These are phyloP conservation scores for Chlamydotis undulata DNA, from an alignment of 2,113 vertebrate genomes.

Conservation along the genomic window DNA sequence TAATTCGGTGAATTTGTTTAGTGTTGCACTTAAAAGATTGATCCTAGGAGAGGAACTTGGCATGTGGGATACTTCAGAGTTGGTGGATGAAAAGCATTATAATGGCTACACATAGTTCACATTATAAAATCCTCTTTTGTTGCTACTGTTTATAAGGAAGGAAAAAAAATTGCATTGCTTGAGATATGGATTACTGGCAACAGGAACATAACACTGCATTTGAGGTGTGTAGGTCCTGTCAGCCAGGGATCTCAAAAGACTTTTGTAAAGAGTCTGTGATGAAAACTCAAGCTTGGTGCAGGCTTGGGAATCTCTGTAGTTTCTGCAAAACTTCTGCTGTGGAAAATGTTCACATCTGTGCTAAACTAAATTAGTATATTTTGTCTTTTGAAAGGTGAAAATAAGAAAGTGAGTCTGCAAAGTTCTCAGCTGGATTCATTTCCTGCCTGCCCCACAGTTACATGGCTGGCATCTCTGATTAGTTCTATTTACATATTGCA, in stretches of 20 bases:
- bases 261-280: neutral
- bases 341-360: neutral
- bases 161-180: neutral
- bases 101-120: neutral
- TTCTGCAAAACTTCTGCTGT: neutral
- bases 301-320: neutral
- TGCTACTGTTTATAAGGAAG: neutral
- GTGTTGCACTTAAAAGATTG: neutral
- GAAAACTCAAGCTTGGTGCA: neutral
- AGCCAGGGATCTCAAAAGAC: neutral
- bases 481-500: neutral
- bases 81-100: neutral
- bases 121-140: neutral
- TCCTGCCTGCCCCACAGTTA: neutral
- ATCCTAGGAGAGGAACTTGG: neutral
- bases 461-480: neutral
- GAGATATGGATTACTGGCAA: neutral
- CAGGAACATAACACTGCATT: neutral
- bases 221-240: neutral
- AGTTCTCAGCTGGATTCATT: conserved; percentile 1
- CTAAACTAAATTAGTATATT: neutral
- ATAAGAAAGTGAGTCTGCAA: conserved; percentile 24
- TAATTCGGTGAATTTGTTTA: neutral
- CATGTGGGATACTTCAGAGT: neutral
- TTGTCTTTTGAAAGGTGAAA: neutral